Percentiles rank a stretch among this genome's conserved stretches.
Evolutionary conservation across 2,888 invertebrate genomes (phyloP).

Genomic region (Napeogenes sylphis): DNA sequence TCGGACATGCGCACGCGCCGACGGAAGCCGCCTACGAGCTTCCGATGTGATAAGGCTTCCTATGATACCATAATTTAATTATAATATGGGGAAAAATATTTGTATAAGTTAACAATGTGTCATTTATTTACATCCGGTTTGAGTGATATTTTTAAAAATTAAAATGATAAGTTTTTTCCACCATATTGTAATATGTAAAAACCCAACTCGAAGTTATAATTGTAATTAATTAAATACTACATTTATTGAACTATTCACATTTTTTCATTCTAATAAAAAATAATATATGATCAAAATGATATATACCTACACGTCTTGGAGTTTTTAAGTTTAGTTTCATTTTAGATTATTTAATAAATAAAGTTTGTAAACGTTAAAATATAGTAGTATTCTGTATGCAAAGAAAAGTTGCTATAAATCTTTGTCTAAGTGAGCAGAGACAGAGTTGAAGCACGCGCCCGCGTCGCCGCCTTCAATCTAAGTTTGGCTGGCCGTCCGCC

Average conservation of each 20-base stretch:
- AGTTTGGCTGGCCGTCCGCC: slow-evolving; percentile 69
- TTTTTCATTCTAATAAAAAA: no score
- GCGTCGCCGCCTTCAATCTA: slow-evolving; percentile 74
- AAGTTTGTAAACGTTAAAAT: background rate
- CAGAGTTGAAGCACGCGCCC: slow-evolving; percentile 69
- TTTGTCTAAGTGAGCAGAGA: slow-evolving; percentile 56
- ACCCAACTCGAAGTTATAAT: no score
- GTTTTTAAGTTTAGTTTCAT: slow-evolving; percentile 7
- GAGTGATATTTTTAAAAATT: background rate
- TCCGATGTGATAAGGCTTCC: slow-evolving; percentile 72
- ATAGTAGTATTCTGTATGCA: slow-evolving; percentile 31
- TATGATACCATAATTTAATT: slow-evolving; percentile 22
- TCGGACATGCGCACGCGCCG: slow-evolving; percentile 59
- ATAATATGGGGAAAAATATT: background rate
- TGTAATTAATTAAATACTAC: no score
- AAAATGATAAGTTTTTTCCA: background rate
- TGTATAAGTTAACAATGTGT: background rate
- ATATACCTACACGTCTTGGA: no score
- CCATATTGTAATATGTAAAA: background rate
- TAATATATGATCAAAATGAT: no score
- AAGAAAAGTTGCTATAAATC: slow-evolving; percentile 63
- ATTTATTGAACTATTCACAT: no score
- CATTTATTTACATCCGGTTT: slow-evolving; percentile 7
- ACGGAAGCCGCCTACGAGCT: slow-evolving; percentile 62
- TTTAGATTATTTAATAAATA: background rate